phyloP scores from a whole-genome alignment of 2,888 invertebrate genomes.

The Hyalella azteca region DNA sequence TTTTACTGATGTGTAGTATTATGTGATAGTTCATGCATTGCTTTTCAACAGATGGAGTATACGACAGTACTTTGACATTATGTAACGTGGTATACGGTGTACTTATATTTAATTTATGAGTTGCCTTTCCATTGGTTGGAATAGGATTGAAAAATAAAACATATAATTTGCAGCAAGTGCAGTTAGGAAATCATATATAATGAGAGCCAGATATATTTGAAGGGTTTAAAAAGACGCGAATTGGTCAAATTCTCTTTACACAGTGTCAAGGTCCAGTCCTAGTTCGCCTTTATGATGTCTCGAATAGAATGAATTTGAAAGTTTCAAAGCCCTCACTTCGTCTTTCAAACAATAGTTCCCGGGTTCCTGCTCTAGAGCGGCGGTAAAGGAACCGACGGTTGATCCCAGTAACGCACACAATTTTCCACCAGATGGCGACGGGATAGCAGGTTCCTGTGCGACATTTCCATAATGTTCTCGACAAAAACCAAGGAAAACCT shows the following conservation, averaged over 20 bases:
- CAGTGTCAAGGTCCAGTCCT: not conserved
- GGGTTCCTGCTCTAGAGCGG: not conserved
- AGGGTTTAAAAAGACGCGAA: too few species aligned
- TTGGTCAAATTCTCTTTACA: not conserved
- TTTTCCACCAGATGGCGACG: conserved; percentile 19
- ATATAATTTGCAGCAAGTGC: too few species aligned
- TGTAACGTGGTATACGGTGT: too few species aligned
- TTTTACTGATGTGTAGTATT: too few species aligned
- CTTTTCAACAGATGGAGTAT: too few species aligned
- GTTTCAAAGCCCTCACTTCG: not conserved
- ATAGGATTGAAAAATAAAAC: too few species aligned
- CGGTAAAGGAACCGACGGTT: not conserved
- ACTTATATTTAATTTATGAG: too few species aligned
- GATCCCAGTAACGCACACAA: conserved; percentile 22
- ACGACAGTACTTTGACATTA: too few species aligned
- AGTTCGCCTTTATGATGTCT: not conserved
- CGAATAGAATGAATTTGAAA: not conserved
- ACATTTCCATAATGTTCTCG: conserved; percentile 29
- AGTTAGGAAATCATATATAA: too few species aligned
- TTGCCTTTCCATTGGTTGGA: too few species aligned
- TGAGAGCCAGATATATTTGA: too few species aligned
- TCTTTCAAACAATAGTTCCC: not conserved
- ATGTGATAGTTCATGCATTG: too few species aligned
- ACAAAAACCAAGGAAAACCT: not conserved
- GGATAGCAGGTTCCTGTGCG: not conserved